Base-by-base conservation (phyloP, 2,888 invertebrate genomes). In the Lasioglossum leucozonium region DNA sequence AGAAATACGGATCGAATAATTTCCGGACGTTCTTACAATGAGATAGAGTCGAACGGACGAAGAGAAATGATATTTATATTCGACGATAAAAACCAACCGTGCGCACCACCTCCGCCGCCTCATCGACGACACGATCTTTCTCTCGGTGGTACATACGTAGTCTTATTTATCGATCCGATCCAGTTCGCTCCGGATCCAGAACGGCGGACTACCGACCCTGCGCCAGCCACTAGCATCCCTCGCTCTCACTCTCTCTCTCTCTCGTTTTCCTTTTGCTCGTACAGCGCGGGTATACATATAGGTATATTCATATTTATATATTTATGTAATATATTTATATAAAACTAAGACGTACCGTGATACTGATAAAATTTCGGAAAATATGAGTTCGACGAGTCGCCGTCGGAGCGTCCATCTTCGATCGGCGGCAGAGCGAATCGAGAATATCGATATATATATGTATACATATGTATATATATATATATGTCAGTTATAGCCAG, bases 341-440 rank as follows among this genome's bases (percentile, higher is more conserved):
- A 89, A 88, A 89, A 88, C 72, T 86, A 83, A 89, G 81, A 85
- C 51, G 80, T 85, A 85, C 69, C 71, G 77, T 82, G 83, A 88
- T 88, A 90, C 87, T 82, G 87, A 90, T 89, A 89, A 89, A 90
- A 90, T 82, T 88, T 84, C 88, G 80, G 82, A 88, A 74, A 86
- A 86, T 87, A 82, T 86, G 73, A 86, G 82, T 75, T 79, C 75
- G 82, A 89, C 85, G 79, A 82, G 82, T 85, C 51, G 72, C 75
- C 55, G 77, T 72, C 74, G 67, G 44, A 37, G 69, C 69, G n/a
- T 69, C 69, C 69, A n/a, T 62, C 42, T 47, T 87, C 77, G 80
- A 83, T 78, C 72, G 79, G 69, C 81, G 72, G 81, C 51, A 82
- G 77, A 83, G 79, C 74, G 77, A 81, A 75, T 85, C 80, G 85